phyloP scores from a whole-genome alignment of 2,888 invertebrate species.

The Molorchus minor region DNA sequence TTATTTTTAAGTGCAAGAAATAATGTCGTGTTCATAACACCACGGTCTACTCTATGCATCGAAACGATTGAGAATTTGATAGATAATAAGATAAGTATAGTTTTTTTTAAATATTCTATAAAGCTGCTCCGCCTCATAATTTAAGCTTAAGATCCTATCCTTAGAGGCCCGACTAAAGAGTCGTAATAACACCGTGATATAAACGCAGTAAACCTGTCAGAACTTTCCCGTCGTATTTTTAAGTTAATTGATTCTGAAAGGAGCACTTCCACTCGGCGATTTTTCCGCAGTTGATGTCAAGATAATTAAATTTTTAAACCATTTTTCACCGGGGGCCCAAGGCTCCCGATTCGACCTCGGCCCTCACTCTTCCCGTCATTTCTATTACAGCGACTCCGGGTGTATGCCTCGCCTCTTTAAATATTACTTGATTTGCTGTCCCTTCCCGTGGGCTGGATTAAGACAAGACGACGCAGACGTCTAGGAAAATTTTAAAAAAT shows the following conservation, averaged over 20 bases:
- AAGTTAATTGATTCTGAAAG: conserved; percentile 60
- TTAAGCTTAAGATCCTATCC: too few species aligned
- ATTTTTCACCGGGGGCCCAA: conserved; percentile 51
- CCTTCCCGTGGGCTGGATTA: too few species aligned
- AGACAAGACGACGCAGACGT: too few species aligned
- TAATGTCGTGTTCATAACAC: too few species aligned
- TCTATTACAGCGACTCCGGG: conserved; percentile 21
- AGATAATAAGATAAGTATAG: too few species aligned
- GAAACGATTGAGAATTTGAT: too few species aligned
- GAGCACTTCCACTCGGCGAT: conserved; percentile 59
- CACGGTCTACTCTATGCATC: too few species aligned
- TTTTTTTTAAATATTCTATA: too few species aligned
- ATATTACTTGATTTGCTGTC: background rate
- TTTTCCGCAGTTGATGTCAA: conserved; percentile 59
- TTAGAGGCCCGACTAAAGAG: too few species aligned
- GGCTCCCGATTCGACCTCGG: conserved; percentile 10
- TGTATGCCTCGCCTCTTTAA: conserved; percentile 24
- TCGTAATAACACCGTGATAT: conserved; percentile 4
- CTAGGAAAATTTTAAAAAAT: too few species aligned
- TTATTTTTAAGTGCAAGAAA: too few species aligned
- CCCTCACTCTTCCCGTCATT: conserved; percentile 35
- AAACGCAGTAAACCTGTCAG: conserved; percentile 11
- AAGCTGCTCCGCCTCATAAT: too few species aligned
- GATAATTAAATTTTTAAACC: conserved; percentile 61
- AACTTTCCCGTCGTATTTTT: conserved; percentile 45